Percentiles rank a stretch among this genome's conserved stretches.
Conservation (phyloP, 2,113 vertebrate genomes). For the Takifugu flavidus region DNA sequence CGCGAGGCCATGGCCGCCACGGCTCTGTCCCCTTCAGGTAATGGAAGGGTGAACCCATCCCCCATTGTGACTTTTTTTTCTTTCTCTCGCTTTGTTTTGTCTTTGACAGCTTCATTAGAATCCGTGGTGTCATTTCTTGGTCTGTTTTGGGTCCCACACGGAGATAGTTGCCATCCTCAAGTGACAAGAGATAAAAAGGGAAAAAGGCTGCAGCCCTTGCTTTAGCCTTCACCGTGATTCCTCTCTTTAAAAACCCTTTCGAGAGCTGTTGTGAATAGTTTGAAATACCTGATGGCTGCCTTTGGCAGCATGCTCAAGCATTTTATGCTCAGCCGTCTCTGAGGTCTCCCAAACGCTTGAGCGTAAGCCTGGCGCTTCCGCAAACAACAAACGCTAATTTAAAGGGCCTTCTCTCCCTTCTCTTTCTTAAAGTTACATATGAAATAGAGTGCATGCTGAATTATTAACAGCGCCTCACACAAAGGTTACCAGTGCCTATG, state of each 20-base stretch:
- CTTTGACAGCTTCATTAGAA: conserved; percentile 42
- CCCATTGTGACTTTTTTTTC: conserved; percentile 8
- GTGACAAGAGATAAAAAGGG: conserved; percentile 36
- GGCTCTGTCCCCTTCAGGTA: conserved; percentile 31
- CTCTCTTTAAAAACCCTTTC: conserved; percentile 33
- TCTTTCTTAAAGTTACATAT: conserved; percentile 45
- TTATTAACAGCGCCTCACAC: conserved; percentile 56
- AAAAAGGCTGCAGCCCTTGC: conserved; percentile 46
- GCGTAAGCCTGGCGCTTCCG: conserved; percentile 43
- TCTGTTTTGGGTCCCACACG: conserved; percentile 7
- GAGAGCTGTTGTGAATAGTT: conserved; percentile 54
- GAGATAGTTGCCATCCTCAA: too few relatives aligned
- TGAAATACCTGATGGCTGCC: conserved; percentile 60
- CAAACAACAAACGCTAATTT: conserved; percentile 60
- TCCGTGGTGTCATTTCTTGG: conserved; percentile 7
- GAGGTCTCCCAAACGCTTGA: conserved; percentile 59
- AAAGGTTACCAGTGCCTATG: conserved; percentile 51
- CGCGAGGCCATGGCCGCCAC: conserved; percentile 18
- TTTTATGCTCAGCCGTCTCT: conserved; percentile 56
- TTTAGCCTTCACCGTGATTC: conserved; percentile 39
- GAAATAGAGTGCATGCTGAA: conserved; percentile 55
- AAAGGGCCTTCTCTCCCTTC: conserved; percentile 41
- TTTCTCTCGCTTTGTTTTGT: conserved; percentile 17
- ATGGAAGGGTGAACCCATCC: conserved; percentile 33
- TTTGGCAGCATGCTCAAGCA: conserved; percentile 31